Base-by-base conservation (phyloP, 2,113 vertebrate species). In the Xerus inauris region DNA sequence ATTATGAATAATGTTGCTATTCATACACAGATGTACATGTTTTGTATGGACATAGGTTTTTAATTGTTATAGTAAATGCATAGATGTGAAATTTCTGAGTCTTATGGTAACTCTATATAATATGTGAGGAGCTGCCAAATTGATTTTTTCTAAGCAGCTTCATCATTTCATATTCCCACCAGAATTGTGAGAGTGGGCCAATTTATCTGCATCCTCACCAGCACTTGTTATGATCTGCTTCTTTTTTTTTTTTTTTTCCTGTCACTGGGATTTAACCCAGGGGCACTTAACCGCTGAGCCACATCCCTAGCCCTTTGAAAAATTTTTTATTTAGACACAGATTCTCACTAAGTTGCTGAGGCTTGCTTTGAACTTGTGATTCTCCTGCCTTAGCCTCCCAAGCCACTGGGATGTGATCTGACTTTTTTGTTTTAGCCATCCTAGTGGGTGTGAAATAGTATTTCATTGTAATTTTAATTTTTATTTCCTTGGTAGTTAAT, bases 401-500 rank as follows among this genome's bases (percentile, higher is more conserved):
- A 57, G 54, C 20, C 54, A 57, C 54, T 57, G 20, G 54, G 7
- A 22, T 57, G 24, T 57, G 54, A 64, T 67, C 81, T 90, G 62
- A 38, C n/a, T 28, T 65, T 85, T 75, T 87, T 14, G n/a, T 91
- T 51, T 71, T 13, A 38, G n/a, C 47, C 75, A 76, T 75, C 22
- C 38, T 35, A 57, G 3, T 75, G 13, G 47, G 51, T 35, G 1
- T 80, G 10, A 85, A 76, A 40, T 72, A 8, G 14, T 28, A 83
- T 76, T 49, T 87, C n/a, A 24, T 30, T 59, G 72, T 79, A 45
- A 2, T 89, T 95, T 81, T 93, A 22, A 65, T 87, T 94, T 67
- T 20, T 2, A 67, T 42, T 92, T 86, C 26, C 67, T 79, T 96
- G 79, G 75, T 57, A 80, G 28, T 49, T 77, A 84, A 81, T 72